Evolutionary conservation across 2,888 invertebrate species (phyloP), one percentile per base, ranked within the genome.

Genomic region (Leucozona laternaria): DNA sequence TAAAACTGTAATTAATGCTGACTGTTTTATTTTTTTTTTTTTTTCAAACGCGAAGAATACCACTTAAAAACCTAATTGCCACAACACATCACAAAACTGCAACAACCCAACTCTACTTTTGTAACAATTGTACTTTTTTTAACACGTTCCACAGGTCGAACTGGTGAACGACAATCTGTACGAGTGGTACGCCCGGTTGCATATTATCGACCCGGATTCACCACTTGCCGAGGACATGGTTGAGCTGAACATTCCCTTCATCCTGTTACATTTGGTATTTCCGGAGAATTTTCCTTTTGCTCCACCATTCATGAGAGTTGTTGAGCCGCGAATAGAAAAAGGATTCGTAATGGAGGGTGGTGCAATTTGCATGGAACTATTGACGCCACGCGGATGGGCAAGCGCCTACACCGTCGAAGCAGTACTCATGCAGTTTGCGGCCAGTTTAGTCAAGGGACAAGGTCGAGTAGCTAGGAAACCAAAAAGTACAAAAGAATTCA

Each of bases 301-400:
- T 50, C 97, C 97, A 70, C 97, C 97, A 53, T 97, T 97, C 92
- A 96, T 96, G 93, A 94, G 96, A 89, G 96, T 96, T 55, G 96
- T 96, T 92, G 96, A 96, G 90, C 96, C 96, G 10, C 93, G 95
- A 91, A 96, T 96, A 93, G 96, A 96, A 91, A 96, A 96, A 91
- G 97, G 97, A 48, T 97, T 97, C 91, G 97, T 97, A 28, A 97
- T 97, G 97, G 97, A 97, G 93, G 97, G 97, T 78, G 97, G 97
- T 48, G 97, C 97, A 57, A 97, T 97, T 90, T 97, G 97, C 91
- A 97, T 97, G 97, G 97, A 97, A 91, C 93, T 97, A 82, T 93
- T 97, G 78, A 97, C 97, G 20, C 97, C 97, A 0, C 94, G 96
- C 70, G 97, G 97, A 88, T 97, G 97, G 97, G 97, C 97, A 78